These are phyloP conservation scores for Chionis minor DNA, from an alignment of 2,113 vertebrate species.

Conservation along the genomic window DNA sequence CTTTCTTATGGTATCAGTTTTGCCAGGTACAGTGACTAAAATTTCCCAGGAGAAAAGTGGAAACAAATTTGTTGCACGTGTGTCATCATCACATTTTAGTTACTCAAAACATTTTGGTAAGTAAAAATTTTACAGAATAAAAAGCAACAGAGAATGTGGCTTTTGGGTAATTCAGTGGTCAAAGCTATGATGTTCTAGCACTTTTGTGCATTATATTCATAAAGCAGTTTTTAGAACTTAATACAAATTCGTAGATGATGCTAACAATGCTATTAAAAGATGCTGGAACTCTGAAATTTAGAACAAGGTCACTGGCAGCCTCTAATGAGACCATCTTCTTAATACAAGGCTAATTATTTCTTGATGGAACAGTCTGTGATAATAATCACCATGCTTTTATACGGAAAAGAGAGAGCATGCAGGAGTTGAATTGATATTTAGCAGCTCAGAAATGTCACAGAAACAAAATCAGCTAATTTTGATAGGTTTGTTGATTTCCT, in stretches of 20 bases:
- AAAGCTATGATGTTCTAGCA: constrained; percentile 35
- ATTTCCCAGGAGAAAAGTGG: neutral
- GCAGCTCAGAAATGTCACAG: constrained; percentile 1
- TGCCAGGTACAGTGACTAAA: neutral
- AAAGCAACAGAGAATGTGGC: neutral
- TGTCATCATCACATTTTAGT: neutral
- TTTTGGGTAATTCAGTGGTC: constrained; percentile 37
- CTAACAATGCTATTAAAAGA: constrained; percentile 68
- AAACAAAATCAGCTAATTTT: constrained; percentile 42
- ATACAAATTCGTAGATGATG: constrained; percentile 57
- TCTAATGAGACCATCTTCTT: constrained; percentile 60
- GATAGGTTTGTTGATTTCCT: constrained; percentile 30
- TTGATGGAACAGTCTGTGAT: constrained; percentile 46
- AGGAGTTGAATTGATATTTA: constrained; percentile 27
- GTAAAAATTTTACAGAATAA: constrained; percentile 6
- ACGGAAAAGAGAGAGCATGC: neutral
- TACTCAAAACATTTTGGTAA: constrained; percentile 3
- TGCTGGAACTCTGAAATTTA: constrained; percentile 62
- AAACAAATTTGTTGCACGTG: neutral
- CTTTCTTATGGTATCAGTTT: neutral
- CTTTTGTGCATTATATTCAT: constrained; percentile 47
- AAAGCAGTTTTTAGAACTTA: constrained; percentile 63
- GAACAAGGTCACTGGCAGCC: constrained; percentile 64
- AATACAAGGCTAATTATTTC: constrained; percentile 66
- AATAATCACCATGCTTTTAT: constrained; percentile 53